Conservation (phyloP, 1,140 invertebrate species). For the Caerostris darwini region DNA sequence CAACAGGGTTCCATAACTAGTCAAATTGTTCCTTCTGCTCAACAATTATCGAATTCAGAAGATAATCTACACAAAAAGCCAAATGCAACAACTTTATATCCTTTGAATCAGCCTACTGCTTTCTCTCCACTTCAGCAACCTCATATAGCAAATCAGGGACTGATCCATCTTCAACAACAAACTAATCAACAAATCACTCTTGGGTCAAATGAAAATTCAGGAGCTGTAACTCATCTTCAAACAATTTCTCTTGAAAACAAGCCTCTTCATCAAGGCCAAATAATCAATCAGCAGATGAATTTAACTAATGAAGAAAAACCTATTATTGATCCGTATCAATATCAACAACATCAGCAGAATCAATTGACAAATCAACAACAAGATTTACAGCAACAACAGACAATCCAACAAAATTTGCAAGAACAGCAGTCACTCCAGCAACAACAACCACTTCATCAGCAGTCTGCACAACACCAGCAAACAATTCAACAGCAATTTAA, state of each 20-base stretch:
- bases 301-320: not conserved
- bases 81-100: not conserved
- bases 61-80: not conserved
- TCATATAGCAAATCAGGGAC: not conserved
- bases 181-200: not conserved
- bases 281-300: not conserved
- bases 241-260: not conserved
- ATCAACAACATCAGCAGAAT: not conserved
- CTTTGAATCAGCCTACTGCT: not conserved
- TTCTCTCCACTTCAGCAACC: not conserved
- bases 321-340: not conserved
- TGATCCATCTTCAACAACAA: not conserved
- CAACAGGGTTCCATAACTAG: not conserved
- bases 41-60: not conserved
- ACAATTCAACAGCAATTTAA: not conserved
- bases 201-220: not conserved
- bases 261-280: not conserved
- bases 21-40: not conserved
- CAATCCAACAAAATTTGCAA: not conserved
- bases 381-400: slow-evolving; percentile 6
- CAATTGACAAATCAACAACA: not conserved
- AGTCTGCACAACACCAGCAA: not conserved
- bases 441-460: slow-evolving; percentile 12
- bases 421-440: not conserved
- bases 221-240: not conserved